Conservation (phyloP, 1,140 invertebrate species). For the Lanistes nyassanus region DNA sequence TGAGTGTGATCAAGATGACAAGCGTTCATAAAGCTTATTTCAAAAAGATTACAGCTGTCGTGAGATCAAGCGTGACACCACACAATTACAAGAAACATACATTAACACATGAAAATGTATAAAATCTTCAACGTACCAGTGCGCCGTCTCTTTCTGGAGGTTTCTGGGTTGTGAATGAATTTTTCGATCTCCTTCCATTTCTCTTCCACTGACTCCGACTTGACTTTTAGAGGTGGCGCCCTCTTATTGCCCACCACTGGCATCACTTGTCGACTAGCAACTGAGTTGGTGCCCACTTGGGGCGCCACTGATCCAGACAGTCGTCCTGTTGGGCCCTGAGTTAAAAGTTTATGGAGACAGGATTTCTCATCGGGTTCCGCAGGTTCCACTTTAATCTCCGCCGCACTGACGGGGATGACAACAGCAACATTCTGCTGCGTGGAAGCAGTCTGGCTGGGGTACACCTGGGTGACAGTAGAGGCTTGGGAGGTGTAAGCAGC, state of each 20-base stretch:
- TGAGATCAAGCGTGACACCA: too few relatives aligned
- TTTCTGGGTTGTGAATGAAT: constrained; percentile 69
- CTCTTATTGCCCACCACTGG: constrained; percentile 16
- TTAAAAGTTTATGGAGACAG: constrained; percentile 15
- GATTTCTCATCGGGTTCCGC: constrained; percentile 6
- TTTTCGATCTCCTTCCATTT: constrained; percentile 64
- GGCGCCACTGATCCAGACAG: not conserved
- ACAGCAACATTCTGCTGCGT: not conserved
- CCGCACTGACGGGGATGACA: constrained; percentile 7
- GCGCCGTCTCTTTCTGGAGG: constrained; percentile 81
- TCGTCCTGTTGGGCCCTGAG: not conserved
- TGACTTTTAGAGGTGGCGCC: constrained; percentile 9
- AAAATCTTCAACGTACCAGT: constrained; percentile 36
- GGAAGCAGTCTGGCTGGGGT: too few relatives aligned
- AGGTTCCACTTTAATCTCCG: constrained; percentile 13
- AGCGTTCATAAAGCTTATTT: too few relatives aligned
- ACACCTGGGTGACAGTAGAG: too few relatives aligned
- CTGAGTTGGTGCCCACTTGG: not conserved
- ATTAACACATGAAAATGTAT: too few relatives aligned
- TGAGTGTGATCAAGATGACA: too few relatives aligned
- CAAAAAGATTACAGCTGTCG: too few relatives aligned
- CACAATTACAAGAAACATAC: too few relatives aligned
- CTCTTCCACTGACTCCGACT: constrained; percentile 38
- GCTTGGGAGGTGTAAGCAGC: too few relatives aligned
- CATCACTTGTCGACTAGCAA: constrained; percentile 9